These are phyloP conservation scores for Lamellibrachia columna DNA, from an alignment of 2,888 invertebrate species.

Conservation along the genomic window DNA sequence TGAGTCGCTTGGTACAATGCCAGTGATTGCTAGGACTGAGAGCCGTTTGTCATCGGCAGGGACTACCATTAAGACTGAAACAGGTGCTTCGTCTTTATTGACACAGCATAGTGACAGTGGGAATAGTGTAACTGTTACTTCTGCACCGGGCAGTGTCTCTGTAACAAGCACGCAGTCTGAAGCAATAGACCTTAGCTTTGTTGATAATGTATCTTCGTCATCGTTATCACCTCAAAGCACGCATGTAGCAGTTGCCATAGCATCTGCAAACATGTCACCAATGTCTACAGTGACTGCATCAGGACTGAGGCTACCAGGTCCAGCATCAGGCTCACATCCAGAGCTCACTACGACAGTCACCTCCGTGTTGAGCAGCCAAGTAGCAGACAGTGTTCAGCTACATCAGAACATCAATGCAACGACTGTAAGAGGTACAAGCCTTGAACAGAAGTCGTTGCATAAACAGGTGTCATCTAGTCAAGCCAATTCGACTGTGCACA, in stretches of 20 bases:
- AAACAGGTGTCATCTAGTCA: slow-evolving; percentile 11
- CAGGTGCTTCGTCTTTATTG: not conserved
- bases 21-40: not conserved
- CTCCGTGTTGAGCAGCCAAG: not conserved
- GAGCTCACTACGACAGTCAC: slow-evolving; percentile 3
- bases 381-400: slow-evolving; percentile 1
- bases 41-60: not conserved
- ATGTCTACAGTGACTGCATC: not conserved
- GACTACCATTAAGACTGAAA: not conserved
- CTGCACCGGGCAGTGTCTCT: no score
- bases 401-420: not conserved
- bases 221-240: not conserved
- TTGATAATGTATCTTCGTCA: not conserved
- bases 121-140: not conserved
- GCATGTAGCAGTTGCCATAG: not conserved
- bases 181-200: not conserved
- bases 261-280: not conserved
- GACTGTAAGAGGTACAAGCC: not conserved
- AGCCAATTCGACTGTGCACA: not conserved
- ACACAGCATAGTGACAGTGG: not conserved
- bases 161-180: not conserved
- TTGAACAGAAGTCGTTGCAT: not conserved
- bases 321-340: not conserved
- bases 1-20: not conserved
- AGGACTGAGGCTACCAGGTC: not conserved